Evolutionary conservation across 2,797 vertebrate species (phyloP).

Genomic region (Gymnodraco acuticeps): DNA sequence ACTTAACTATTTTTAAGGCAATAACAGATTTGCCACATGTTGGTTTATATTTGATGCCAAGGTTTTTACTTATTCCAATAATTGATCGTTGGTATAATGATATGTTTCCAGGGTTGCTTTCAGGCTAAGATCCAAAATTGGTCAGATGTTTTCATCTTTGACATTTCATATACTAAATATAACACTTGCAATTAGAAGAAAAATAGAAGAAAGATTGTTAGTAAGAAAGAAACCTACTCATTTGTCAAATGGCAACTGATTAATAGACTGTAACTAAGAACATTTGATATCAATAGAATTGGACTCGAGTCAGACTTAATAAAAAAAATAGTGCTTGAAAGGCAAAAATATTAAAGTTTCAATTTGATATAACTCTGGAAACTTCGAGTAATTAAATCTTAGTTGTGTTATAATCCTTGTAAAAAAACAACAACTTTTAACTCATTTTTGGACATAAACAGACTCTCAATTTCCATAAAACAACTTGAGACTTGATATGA

Average conservation of each 20-base stretch:
- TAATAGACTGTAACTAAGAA: not conserved
- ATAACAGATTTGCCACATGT: not conserved
- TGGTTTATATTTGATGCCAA: not conserved
- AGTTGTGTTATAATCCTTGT: too few relatives aligned
- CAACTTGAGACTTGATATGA: too few relatives aligned
- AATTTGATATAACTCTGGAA: not conserved
- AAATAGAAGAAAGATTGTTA: not conserved
- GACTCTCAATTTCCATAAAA: too few relatives aligned
- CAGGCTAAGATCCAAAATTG: not conserved
- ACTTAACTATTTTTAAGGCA: not conserved
- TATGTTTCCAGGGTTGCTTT: not conserved
- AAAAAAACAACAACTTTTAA: too few relatives aligned
- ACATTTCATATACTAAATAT: conserved; percentile 38
- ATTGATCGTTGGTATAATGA: not conserved
- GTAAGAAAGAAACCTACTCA: not conserved
- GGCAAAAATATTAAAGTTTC: not conserved
- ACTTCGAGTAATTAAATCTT: not conserved
- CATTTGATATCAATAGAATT: not conserved
- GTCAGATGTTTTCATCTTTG: not conserved
- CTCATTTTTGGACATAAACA: too few relatives aligned
- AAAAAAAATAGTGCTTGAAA: too few relatives aligned
- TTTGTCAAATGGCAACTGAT: conserved; percentile 18
- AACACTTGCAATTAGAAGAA: conserved; percentile 15
- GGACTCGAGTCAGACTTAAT: not conserved
- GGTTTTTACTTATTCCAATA: not conserved